Base-by-base conservation (phyloP, 2,888 invertebrate species). In the Athalia cordata region DNA sequence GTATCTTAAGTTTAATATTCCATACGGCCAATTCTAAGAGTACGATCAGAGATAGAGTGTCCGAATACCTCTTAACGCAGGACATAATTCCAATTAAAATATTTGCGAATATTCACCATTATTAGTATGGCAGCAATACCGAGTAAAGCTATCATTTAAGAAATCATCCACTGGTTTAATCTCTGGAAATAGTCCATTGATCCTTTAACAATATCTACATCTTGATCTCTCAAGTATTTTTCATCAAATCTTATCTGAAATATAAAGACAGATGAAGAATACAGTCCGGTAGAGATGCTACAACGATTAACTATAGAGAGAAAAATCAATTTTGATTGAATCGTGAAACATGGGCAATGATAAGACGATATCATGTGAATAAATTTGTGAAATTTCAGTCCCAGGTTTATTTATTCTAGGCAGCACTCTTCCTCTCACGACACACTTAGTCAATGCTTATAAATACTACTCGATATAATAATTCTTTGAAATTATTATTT, bases 1-100 rank as follows among this genome's bases (percentile, higher is more conserved):
- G 72, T 72, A 75, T 52, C 75, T 75, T 75, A 75, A 62, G 61
- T 62, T 75, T 62, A 75, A 75, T 64, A 75, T 75, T 75, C 75
- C 75, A 75, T 75, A 50, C 62, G 52, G 52, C 62, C 50, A 75
- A 50, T 45, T 62, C 75, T 62, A 75, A 49, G 29, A 62, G 64
- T 43, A n/a, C 49, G 8, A 62, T 75, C 75, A 62, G 62, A 62
- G 64, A 72, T 13, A 47, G 59, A 72, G 72, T 72, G n/a, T 45
- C 47, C 5, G 5, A 49, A 59, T 57, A 29, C 11, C n/a, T 45
- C 15, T 72, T 13, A 59, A 57, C 59, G 8, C 52, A 52, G 47
- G 59, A 72, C 59, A 59, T 9, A 47, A 72, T 59, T 5, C 43
- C 59, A 11, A 59, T 72, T 43, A 55, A 55, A 11, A 11, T 55